Evolutionary conservation across 2,113 vertebrate species (phyloP), one percentile per base, ranked within the genome.

Genomic region (Notechis scutatus): DNA sequence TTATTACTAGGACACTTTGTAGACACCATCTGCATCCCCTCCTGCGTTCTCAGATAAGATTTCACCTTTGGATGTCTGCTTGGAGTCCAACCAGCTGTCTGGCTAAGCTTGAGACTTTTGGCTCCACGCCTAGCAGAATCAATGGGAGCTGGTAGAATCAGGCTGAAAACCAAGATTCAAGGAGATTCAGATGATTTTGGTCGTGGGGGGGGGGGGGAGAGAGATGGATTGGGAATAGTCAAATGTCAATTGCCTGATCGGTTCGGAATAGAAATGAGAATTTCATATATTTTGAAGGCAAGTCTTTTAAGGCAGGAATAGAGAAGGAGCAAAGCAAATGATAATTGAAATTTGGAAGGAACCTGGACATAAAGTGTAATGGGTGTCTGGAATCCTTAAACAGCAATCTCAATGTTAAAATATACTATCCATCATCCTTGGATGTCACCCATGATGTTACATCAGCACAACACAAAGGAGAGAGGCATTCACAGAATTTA

Each of bases 11-110:
- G 88, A 87, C 87, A 50, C 91, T 94, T 87, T 81, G 0, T 29
- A 90, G 92, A 94, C 56, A 57, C 95, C 29, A 1, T 1, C 29
- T 61, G 91, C 91, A 20, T 94, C 92, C 90, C 93, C 94, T 93
- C 85, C 95, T 93, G 8, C 47, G 94, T 95, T 96, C 95, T 95
- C 96, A 96, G 96, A 94, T 96, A 94, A 94, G 91, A 93, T 93
- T 95, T 94, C 91, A 94, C 93, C 96, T 92, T 92, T 94, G 88
- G 87, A 93, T 95, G 93, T 92, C 93, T 94, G 93, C 61, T 26
- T 92, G 88, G 81, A 94, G 88, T 91, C 91, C 90, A 85, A 91
- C 94, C 21, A 3, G 88, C 69, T 94, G 94, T 94, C 93, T 24
- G 50, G 90, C 91, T 15, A 0, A 0, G 21, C 92, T 93, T 91